Evolutionary conservation across 2,797 vertebrate genomes (phyloP).

Genomic region (Phoebastria nigripes): DNA sequence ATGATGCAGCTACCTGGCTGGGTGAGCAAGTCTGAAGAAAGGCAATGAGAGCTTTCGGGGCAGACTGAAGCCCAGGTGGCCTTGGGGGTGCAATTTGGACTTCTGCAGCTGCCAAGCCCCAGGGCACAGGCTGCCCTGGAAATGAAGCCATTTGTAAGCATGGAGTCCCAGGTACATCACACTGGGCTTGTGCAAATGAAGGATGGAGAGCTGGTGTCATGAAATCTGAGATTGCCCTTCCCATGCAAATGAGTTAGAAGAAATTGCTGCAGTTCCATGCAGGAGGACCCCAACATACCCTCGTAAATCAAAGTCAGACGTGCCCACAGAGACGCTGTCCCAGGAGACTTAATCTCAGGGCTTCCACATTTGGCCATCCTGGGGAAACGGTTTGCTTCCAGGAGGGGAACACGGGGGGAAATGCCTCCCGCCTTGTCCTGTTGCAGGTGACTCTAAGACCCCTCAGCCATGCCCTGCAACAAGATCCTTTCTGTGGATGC

Average conservation of each 20-base stretch:
- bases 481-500: not conserved
- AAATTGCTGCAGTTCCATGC: not conserved
- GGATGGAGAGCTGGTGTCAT: not conserved
- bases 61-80: not conserved
- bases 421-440: not conserved
- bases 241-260: not conserved
- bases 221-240: not conserved
- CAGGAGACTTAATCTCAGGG: not conserved
- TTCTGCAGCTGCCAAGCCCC: not conserved
- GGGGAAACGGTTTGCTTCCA: not conserved
- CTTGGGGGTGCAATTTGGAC: not conserved
- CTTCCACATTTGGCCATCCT: not conserved
- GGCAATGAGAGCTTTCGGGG: not conserved
- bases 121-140: not conserved
- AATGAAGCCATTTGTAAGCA: not conserved
- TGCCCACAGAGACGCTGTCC: not conserved
- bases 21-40: not conserved
- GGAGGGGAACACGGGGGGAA: not conserved
- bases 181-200: not conserved
- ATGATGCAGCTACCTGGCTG: not conserved
- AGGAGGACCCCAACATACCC: not conserved
- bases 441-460: not conserved
- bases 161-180: not conserved
- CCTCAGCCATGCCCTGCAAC: not conserved
- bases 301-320: not conserved